Evolutionary conservation across 2,113 vertebrate species (phyloP), one percentile per base, ranked within the genome.

Genomic region (Thalassarche chlororhynchos): DNA sequence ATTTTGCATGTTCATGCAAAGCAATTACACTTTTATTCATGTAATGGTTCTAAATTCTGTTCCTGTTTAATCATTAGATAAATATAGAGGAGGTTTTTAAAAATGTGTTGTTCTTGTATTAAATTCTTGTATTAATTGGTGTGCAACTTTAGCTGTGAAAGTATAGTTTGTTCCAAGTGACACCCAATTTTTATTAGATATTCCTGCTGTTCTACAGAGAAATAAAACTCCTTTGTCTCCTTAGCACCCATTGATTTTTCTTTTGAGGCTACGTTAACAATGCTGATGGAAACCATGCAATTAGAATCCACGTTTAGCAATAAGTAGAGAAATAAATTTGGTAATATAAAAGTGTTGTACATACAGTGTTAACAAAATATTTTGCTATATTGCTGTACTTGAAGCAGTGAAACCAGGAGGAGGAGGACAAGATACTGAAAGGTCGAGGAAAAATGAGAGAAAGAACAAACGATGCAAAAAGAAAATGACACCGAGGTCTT

Each of bases 381-480:
- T 94, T 82, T 92, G 93, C 89, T 80, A 44, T 97, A 89, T 93
- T 95, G 87, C 92, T 97, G 95, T 85, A 96, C 91, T 97, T 93
- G 91, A 96, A 98, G 95, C 97, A 91, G 85, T 75, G 91, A 98
- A 98, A 96, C 86, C 46, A 72, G 95, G 97, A 95, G 64, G 97
- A 95, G 64, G 81, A 96, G 88, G 95, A 97, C 92, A 96, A 96
- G 98, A 97, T 97, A 98, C 94, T 97, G 94, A 98, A 98, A 98
- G 96, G 98, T 98, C 65, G 36, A 90, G 89, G 87, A 87, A 98
- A 98, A 98, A 98, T 88, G 88, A 98, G 97, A 97, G 98, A 98
- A 98, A 98, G 98, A 99, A 99, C 98, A 99, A 99, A 99, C 89
- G 99, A 99, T 99, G 99, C 99, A 99, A 99, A 99, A 99, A 99